phyloP scores from a whole-genome alignment of 2,888 invertebrate genomes.

The Fragum sueziense region DNA sequence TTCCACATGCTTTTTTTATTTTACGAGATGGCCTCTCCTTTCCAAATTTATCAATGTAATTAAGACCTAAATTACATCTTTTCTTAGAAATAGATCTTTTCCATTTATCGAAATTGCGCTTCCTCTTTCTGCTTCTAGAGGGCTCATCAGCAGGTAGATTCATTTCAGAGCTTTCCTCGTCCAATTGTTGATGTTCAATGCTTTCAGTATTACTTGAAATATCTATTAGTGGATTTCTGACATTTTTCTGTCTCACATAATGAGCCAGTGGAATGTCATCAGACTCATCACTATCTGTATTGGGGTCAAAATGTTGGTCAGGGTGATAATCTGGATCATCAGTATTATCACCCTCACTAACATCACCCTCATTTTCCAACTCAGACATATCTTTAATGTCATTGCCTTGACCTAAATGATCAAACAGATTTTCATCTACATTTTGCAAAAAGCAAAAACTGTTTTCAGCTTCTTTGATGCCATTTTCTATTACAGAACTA shows the following conservation, averaged over 20 bases:
- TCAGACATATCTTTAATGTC: not conserved
- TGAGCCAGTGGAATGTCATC: not conserved
- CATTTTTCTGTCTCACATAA: not conserved
- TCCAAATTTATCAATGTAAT: conserved; percentile 9
- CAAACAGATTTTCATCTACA: conserved; percentile 15
- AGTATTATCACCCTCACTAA: not conserved
- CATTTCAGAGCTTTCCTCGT: too few relatives aligned
- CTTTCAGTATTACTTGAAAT: not conserved
- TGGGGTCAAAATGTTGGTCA: not conserved
- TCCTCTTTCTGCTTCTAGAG: conserved; percentile 13
- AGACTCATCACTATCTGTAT: conserved; percentile 13
- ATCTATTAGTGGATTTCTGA: not conserved
- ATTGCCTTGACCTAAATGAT: not conserved
- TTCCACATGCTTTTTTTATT: conserved; percentile 3
- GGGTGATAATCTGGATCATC: conserved; percentile 15
- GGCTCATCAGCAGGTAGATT: too few relatives aligned
- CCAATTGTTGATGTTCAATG: not conserved
- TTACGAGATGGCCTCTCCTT: not conserved
- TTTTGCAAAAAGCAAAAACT: not conserved
- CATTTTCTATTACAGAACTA: conserved; percentile 3
- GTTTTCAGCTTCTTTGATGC: conserved; percentile 4
- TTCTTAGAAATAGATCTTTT: not conserved
- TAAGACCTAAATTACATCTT: conserved; percentile 5
- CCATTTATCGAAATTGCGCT: not conserved
- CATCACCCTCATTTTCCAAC: not conserved